A percentile compares a stretch with the other conserved stretches of the same genome.
phyloP scores from a whole-genome alignment of 2,888 invertebrate genomes.

The Habrosyne pyritoides region DNA sequence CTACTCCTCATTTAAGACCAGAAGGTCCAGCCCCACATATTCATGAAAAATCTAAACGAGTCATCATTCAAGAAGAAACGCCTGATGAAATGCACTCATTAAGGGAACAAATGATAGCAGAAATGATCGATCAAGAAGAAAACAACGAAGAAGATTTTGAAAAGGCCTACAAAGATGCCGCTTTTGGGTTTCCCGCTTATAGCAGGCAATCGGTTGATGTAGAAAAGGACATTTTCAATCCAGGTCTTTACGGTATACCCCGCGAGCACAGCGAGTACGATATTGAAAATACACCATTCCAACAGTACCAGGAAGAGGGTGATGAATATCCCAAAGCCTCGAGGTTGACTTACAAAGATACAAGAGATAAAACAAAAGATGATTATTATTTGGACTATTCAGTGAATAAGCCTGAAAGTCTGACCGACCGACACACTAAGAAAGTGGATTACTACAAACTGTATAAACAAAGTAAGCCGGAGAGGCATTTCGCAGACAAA shows the following conservation, averaged over 20 bases:
- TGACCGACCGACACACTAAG: slow-evolving; percentile 57
- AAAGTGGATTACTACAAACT: slow-evolving; percentile 69
- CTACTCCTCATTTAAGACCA: slow-evolving; percentile 24
- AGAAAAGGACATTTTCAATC: slow-evolving; percentile 68
- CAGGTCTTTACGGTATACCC: slow-evolving; percentile 58
- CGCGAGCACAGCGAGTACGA: slow-evolving; percentile 53
- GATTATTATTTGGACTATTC: slow-evolving; percentile 68
- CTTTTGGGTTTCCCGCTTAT: slow-evolving; percentile 71
- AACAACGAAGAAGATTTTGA: slow-evolving; percentile 77
- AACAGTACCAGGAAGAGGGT: slow-evolving; percentile 64
- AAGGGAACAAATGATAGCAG: slow-evolving; percentile 56
- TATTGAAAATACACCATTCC: slow-evolving; percentile 58
- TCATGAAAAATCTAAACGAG: slow-evolving; percentile 64
- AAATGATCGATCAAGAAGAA: slow-evolving; percentile 61
- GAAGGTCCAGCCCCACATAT: slow-evolving; percentile 42
- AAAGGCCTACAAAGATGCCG: slow-evolving; percentile 71
- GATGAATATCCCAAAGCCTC: slow-evolving; percentile 64
- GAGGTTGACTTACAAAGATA: slow-evolving; percentile 64
- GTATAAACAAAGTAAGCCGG: slow-evolving; percentile 63
- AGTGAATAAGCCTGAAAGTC: slow-evolving; percentile 63
- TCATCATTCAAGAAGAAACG: slow-evolving; percentile 64
- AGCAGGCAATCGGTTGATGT: slow-evolving; percentile 46
- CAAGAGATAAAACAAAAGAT: slow-evolving; percentile 65
- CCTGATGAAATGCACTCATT: slow-evolving; percentile 59
- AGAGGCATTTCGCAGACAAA: slow-evolving; percentile 41